Evolutionary conservation across 2,113 vertebrate species (phyloP), one percentile per base, ranked within the genome.

Genomic region (Anguilla japonica): DNA sequence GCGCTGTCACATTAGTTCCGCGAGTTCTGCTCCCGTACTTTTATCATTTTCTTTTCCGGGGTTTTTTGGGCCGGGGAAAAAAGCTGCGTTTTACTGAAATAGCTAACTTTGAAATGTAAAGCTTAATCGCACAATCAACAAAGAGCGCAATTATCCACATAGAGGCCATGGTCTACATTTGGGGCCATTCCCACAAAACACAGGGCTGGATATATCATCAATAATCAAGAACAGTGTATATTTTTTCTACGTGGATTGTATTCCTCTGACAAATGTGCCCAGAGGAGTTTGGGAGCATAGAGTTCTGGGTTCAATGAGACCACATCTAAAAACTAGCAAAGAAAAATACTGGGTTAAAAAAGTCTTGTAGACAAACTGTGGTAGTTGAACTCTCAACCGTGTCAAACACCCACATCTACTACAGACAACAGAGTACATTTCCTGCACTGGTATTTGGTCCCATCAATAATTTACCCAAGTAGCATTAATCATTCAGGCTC

Each of bases 1-100:
- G 91, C 39, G 85, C 91, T 94, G 89, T 89, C 88, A 91, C 89
- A 88, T 87, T 88, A 88, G 89, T 88, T 89, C 89, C 82, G 84
- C 71, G 88, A 84, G 86, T 91, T 93, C 91, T 88, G 89, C 89
- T 93, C 90, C 50, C 50, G 50, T 53, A 13, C 91, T 87, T 67
- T 92, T 91, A 89, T 34, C 71, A 29, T 91, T 93, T 92, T 90
- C 88, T 88, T 92, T 90, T 81, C n/a, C 39, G 90, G 81, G 90
- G 46, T 88, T 88, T 34, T 88, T 93, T 88, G 71, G 84, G 91
- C 83, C 75, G 84, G 89, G 91, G 91, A 90, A 87, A 88, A 91
- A 88, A 85, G 18, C 84, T 87, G 87, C 86, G 90, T 91, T 82
- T 85, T 63, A 85, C 85, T 57, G 34, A n/a, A 34, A 34, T 34